A percentile compares a stretch with the other conserved stretches of the same genome.
These are phyloP conservation scores for Sebastes minor DNA, from an alignment of 2,797 vertebrate species.

Conservation along the genomic window DNA sequence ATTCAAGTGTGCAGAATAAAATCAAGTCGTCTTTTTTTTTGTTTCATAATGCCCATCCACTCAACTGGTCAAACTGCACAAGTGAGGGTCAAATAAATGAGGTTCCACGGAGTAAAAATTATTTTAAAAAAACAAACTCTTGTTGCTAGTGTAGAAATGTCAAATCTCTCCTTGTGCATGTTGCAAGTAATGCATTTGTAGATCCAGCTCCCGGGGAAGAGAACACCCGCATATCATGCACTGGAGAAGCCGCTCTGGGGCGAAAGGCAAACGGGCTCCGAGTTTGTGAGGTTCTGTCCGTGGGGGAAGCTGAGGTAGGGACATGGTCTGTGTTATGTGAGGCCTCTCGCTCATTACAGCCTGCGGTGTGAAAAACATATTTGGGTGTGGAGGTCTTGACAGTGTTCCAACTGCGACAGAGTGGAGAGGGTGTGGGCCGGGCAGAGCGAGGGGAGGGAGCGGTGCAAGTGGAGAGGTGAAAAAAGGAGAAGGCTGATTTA, in stretches of 20 bases:
- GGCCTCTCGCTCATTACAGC: constrained; percentile 76
- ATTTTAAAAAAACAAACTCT: constrained; percentile 2
- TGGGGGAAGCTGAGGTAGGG: constrained; percentile 78
- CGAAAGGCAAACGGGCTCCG: constrained; percentile 77
- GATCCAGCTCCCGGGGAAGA: constrained; percentile 81
- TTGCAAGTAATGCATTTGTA: constrained; percentile 87
- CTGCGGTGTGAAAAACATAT: constrained; percentile 81
- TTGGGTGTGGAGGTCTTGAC: constrained; percentile 76
- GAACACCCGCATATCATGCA: constrained; percentile 87
- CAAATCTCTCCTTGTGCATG: constrained; percentile 85
- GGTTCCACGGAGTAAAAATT: constrained; percentile 31
- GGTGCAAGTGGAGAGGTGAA: constrained; percentile 77
- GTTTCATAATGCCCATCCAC: constrained; percentile 47
- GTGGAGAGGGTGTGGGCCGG: constrained; percentile 77
- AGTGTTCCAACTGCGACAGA: constrained; percentile 76
- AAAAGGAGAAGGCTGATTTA: constrained; percentile 80
- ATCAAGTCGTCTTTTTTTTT: constrained; percentile 24
- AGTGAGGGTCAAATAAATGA: constrained; percentile 48
- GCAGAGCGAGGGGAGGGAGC: constrained; percentile 75
- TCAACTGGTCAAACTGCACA: constrained; percentile 32
- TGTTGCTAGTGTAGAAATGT: constrained; percentile 62
- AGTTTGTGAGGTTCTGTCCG: constrained; percentile 77
- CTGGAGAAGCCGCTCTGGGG: constrained; percentile 79
- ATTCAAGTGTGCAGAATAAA: constrained; percentile 36
- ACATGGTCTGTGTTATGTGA: constrained; percentile 72